Conservation (phyloP, 2,888 invertebrate genomes). For the Herminia tarsipennalis region DNA sequence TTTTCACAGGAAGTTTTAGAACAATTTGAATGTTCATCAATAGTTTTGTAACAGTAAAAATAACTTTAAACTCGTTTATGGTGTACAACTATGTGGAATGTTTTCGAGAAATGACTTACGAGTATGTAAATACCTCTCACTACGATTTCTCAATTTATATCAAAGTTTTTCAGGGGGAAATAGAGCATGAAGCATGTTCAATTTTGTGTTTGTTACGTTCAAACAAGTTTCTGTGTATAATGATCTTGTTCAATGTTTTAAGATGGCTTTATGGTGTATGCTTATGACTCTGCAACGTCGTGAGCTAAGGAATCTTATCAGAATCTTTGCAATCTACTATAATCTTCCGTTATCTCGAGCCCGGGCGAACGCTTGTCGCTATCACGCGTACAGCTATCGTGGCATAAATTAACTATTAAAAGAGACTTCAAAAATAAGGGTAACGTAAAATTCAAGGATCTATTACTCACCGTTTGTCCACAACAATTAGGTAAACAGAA, state of each 20-base stretch:
- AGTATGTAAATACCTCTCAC: conserved; percentile 61
- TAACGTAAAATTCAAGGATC: conserved; percentile 18
- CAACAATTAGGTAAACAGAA: conserved; percentile 73
- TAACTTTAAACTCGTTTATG: conserved; percentile 10
- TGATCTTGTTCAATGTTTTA: conserved; percentile 9
- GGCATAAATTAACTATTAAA: conserved; percentile 57
- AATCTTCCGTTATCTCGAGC: conserved; percentile 79
- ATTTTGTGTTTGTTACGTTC: conserved; percentile 35
- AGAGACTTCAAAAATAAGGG: conserved; percentile 19
- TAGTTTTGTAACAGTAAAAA: conserved; percentile 18
- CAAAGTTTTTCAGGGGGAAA: conserved; percentile 62
- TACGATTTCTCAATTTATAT: conserved; percentile 60
- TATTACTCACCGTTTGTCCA: conserved; percentile 71
- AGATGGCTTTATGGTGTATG: conserved; percentile 26
- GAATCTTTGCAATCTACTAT: conserved; percentile 73
- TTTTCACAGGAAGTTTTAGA: background rate
- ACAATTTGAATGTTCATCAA: conserved; percentile 17
- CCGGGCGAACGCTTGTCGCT: conserved; percentile 53
- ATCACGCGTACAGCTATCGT: conserved; percentile 69
- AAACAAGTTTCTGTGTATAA: conserved; percentile 20
- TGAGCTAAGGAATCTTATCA: conserved; percentile 69
- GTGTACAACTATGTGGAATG: conserved; percentile 37
- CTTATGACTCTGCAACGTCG: conserved; percentile 33
- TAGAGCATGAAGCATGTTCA: conserved; percentile 62
- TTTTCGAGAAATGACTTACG: conserved; percentile 41